Evolutionary conservation across 2,888 invertebrate species (phyloP), one percentile per base, ranked within the genome.

Genomic region (Melikaiella ostensackeni): DNA sequence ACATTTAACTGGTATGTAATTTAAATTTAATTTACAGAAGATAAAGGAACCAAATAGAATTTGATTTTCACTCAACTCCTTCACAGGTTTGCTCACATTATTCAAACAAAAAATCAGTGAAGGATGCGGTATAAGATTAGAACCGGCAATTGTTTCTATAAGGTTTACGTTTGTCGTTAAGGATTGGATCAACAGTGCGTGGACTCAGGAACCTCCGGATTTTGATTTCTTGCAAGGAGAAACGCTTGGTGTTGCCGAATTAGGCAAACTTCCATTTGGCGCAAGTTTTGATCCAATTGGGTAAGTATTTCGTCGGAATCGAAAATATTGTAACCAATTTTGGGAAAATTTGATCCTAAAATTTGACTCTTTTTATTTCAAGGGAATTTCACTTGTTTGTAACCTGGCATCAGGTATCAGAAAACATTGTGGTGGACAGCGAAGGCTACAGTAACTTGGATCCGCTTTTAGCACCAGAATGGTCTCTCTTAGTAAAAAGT

Each of bases 41-140:
- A 24, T 62, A 30, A 27, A 27, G 6, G 4, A 62, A 61, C 6
- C 21, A 27, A 73, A 11, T 19, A 5, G 16, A 64, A n/a, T 73
- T 63, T 46, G 27, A 63, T 74, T 27, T 50, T 30, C 1, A 13
- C 42, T 79, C 76, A 16, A 76, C 82, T 80, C 19, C 19, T 62
- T 46, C 55, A 38, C 74, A 87, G 95, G 95, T 4, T 93, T 99
- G 73, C 92, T 98, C 57, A 95, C 96, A 85, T 92, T 99, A 81
- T 99, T 99, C 90, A 98, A 97, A 92, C 96, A 96, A 33, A 99
- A 97, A 94, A 94, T 96, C 88, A 94, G 96, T n/a, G 88, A 89
- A 79, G 86, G 88, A 61, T 86, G 85, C 42, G 84, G 87, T 21
- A 75, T 86, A 11, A 93, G 93, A 70, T 91, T 94, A 73, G 95